Evolutionary conservation across 2,113 vertebrate species (phyloP), one percentile per base, ranked within the genome.

Genomic region (Calyptommatus sinebrachiatus): DNA sequence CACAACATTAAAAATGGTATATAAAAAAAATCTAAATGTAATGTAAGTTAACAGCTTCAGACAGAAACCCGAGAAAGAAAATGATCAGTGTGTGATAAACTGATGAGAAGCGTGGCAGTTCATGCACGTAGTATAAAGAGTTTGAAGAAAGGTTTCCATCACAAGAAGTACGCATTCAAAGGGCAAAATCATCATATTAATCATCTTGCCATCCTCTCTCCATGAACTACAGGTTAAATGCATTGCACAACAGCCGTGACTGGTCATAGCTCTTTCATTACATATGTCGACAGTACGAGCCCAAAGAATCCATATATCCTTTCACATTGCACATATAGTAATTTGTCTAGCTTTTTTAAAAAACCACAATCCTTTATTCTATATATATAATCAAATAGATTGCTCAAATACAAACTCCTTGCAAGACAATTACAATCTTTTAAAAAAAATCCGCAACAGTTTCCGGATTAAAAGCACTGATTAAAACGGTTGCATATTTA

Each of bases 71-170:
- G 7, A 18, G 0, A 0, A 35, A 31, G 82, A 48, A 21, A 26
- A 46, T 77, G 77, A 50, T 82, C 41, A 66, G 45, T 84, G 71
- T 60, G 65, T 8, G 16, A 28, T 11, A 68, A 84, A 22, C 46
- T 80, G 48, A 29, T 31, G 61, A 62, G 26, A 72, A 29, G 45
- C 60, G 48, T 48, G 41, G 35, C 16, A 72, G 5, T 72, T 83
- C 80, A 41, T 0, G 1, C 61, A 69, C 0, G 71, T 14, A 84
- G 75, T 20, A 76, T 21, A 72, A 1, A 71, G 16, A 8, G 73
- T 72, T 5, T 50, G 0, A 77, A 0, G 48, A 45, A 1, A 8
- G 18, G 57, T 28, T 74, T 73, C 29, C 53, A 24, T 41, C 29
- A 68, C 26, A 22, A 7, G 11, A 20, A 12, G 29, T 74, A 28